Conservation (phyloP, 2,797 vertebrate genomes). For the Ara ararauna region DNA sequence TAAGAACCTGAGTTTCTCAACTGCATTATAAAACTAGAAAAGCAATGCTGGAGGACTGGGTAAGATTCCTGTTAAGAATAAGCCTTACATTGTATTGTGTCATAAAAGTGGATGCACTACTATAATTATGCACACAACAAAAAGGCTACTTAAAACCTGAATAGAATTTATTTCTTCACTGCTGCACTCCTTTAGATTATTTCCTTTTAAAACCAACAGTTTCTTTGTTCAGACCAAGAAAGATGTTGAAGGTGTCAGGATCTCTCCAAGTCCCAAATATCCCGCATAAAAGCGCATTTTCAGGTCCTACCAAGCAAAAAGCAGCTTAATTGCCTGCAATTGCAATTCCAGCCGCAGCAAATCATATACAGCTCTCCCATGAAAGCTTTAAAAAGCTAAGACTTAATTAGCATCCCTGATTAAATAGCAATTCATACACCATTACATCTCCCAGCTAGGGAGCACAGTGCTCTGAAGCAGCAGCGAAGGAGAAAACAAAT, state of each 20-base stretch:
- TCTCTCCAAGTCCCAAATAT: not conserved
- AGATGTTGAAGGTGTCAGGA: not conserved
- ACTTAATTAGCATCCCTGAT: slow-evolving; percentile 72
- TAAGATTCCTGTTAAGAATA: not conserved
- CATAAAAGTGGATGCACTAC: not conserved
- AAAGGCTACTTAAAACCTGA: not conserved
- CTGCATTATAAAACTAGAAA: not conserved
- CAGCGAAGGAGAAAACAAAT: not conserved
- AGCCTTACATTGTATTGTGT: not conserved
- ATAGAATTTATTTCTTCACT: not conserved
- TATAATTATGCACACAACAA: not conserved
- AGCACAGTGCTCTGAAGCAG: not conserved
- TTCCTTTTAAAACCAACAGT: not conserved
- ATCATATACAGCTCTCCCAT: slow-evolving; percentile 53
- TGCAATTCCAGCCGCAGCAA: slow-evolving; percentile 45
- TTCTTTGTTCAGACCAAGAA: not conserved
- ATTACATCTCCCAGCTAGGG: slow-evolving; percentile 36
- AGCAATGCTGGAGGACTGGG: not conserved
- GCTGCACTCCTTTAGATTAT: not conserved
- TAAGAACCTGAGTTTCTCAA: not conserved
- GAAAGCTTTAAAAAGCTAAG: slow-evolving; percentile 53
- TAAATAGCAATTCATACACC: slow-evolving; percentile 68
- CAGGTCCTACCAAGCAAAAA: not conserved
- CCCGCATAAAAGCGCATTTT: not conserved
- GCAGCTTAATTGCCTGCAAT: slow-evolving; percentile 34